These are phyloP conservation scores for Dusona sp. DNA, from an alignment of 2,888 invertebrate species.

Conservation along the genomic window DNA sequence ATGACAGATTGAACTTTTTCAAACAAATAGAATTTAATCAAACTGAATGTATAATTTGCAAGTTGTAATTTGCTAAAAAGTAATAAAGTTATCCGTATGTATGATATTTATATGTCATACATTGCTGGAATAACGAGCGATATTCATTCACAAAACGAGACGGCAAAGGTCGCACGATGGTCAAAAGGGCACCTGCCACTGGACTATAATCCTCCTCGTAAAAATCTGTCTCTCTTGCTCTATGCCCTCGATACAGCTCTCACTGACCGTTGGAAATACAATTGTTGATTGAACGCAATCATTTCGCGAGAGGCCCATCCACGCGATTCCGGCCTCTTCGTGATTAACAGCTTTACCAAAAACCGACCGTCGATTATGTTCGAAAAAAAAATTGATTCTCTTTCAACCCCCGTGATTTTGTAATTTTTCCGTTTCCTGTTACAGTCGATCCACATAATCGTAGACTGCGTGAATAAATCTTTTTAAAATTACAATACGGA, in stretches of 20 bases:
- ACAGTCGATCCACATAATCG: background rate
- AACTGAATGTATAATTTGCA: background rate
- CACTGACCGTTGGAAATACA: constrained; percentile 70
- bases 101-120: background rate
- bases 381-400: constrained; percentile 43
- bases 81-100: background rate
- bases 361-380: constrained; percentile 47
- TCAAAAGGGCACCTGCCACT: constrained; percentile 78
- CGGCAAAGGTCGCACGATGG: constrained; percentile 71
- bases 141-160: constrained; percentile 40
- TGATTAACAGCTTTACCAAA: constrained; percentile 74
- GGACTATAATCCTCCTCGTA: constrained; percentile 65
- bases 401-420: constrained; percentile 2
- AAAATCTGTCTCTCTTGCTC: constrained; percentile 41
- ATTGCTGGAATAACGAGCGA: constrained; percentile 15
- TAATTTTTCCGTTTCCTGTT: background rate
- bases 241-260: constrained; percentile 20
- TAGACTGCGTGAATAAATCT: background rate
- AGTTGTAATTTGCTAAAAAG: background rate
- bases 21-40: background rate
- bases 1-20: too few species aligned
- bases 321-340: constrained; percentile 70
- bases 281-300: constrained; percentile 73
- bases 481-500: background rate
- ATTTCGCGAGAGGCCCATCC: constrained; percentile 65